These are phyloP conservation scores for Cancer borealis DNA, from an alignment of 2,888 invertebrate species.

Conservation along the genomic window DNA sequence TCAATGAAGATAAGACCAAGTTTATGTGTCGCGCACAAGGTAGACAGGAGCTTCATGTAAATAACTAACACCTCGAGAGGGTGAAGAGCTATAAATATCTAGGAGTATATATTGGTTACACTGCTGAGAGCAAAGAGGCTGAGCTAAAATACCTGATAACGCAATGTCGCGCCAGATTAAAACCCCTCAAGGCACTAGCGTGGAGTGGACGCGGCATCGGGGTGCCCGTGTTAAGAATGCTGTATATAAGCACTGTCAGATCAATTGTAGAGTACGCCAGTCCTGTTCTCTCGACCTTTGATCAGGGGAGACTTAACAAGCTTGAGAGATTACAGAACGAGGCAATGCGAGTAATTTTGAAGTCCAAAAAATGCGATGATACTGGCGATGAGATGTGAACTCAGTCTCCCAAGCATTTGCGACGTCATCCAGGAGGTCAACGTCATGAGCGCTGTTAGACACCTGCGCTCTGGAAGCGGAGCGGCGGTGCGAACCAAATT, in stretches of 20 bases:
- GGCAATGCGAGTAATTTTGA: slow-evolving; percentile 31
- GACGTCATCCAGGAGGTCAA: not conserved
- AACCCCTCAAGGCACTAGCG: too few species aligned
- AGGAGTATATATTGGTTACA: too few species aligned
- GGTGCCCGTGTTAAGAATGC: too few species aligned
- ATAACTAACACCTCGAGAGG: not conserved
- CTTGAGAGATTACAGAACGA: not conserved
- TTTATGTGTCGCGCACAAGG: not conserved
- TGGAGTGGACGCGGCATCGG: too few species aligned
- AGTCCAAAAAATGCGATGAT: not conserved
- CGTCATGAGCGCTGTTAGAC: not conserved
- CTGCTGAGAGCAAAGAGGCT: too few species aligned
- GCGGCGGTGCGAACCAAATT: too few species aligned
- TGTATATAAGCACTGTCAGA: too few species aligned
- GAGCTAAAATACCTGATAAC: too few species aligned
- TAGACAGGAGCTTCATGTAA: not conserved
- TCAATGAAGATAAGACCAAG: not conserved
- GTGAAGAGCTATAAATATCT: too few species aligned
- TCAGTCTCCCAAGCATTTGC: too few species aligned
- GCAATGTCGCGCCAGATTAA: too few species aligned
- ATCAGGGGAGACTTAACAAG: not conserved
- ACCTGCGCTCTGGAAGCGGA: too few species aligned
- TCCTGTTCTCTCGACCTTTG: not conserved
- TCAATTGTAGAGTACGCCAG: not conserved
- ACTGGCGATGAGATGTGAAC: not conserved